Evolutionary conservation across 2,888 invertebrate genomes (phyloP), one percentile per base, ranked within the genome.

Genomic region (Globia sparganii): DNA sequence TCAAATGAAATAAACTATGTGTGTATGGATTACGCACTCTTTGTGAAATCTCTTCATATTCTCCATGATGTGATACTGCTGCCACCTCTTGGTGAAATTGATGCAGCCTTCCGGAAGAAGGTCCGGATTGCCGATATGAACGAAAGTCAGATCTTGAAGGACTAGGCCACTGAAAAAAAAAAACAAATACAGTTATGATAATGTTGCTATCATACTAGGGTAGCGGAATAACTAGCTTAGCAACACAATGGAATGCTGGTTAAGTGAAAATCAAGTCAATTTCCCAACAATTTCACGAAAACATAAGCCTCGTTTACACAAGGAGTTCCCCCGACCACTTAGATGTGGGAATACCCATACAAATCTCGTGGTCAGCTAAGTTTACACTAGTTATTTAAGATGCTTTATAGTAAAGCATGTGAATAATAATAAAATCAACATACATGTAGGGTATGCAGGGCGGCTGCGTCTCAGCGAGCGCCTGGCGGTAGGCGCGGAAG

Each of bases 401-500:
- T 25, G 9, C 25, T 18, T 9, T 49, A 25, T 25, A 21, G 11
- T 65, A 18, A n/a, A 31, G 5, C 15, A 28, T 25, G 31, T n/a
- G 0, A 74, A 31, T 1, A 15, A 21, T 43, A 79, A 40, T 53
- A 4, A 37, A 6, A 37, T 37, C 43, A 53, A 97, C 98, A 97
- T 96, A 99, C 99, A 99, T 99, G 95, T 99, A 99, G 6, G 99
- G 99, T 96, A 99, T 99, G 94, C 99, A 99, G 53, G 99, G 99
- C 53, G 99, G 99, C 92, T 98, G 98, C 9, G 99, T 99, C 93
- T 99, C 99, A 9, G 99, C 98, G 86, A 99, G 96, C 67, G 99
- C 99, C 94, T 98, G 98, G 74, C 99, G 97, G 94, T 99, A 99
- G n/a, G 99, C 98, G 89, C 99, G 97, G 97, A 99, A 99, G 89